phyloP scores from a whole-genome alignment of 92 coral and sea anemone species.

The Galaxea fascicularis region DNA sequence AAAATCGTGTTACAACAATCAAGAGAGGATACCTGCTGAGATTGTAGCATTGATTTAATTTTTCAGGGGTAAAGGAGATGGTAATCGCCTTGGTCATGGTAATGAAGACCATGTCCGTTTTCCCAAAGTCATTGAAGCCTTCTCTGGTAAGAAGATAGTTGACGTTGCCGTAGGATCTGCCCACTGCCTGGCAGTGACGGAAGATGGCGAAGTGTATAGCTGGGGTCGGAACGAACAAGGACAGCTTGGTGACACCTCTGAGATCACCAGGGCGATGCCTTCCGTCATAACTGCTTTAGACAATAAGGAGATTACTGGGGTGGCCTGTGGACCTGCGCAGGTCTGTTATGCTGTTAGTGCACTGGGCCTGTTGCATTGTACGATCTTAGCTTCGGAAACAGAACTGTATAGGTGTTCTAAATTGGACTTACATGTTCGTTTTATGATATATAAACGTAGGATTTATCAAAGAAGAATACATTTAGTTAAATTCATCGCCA shows the following conservation, averaged over 20 bases:
- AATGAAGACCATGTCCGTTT: slow-evolving; percentile 89
- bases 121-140: slow-evolving; percentile 88
- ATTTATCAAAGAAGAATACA: too few relatives aligned
- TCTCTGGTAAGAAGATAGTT: slow-evolving; percentile 84
- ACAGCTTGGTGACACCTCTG: slow-evolving; percentile 91
- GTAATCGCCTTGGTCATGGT: slow-evolving; percentile 93
- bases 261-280: slow-evolving; percentile 72
- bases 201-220: slow-evolving; percentile 92
- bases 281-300: slow-evolving; percentile 71
- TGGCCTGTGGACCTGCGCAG: slow-evolving; percentile 99
- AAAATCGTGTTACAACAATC: too few relatives aligned
- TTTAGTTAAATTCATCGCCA: too few relatives aligned
- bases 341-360: slow-evolving; percentile 42
- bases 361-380: too few relatives aligned
- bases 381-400: too few relatives aligned
- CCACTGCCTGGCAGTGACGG: slow-evolving; percentile 92
- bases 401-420: too few relatives aligned
- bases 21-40: too few relatives aligned
- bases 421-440: too few relatives aligned
- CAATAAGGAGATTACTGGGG: slow-evolving; percentile 81
- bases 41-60: background rate
- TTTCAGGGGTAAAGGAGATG: slow-evolving; percentile 98
- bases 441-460: too few relatives aligned
- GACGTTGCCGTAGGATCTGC: slow-evolving; percentile 94
- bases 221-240: slow-evolving; percentile 99